Conservation (phyloP, 1,140 invertebrate species). For the Polypedilum vanderplanki region DNA sequence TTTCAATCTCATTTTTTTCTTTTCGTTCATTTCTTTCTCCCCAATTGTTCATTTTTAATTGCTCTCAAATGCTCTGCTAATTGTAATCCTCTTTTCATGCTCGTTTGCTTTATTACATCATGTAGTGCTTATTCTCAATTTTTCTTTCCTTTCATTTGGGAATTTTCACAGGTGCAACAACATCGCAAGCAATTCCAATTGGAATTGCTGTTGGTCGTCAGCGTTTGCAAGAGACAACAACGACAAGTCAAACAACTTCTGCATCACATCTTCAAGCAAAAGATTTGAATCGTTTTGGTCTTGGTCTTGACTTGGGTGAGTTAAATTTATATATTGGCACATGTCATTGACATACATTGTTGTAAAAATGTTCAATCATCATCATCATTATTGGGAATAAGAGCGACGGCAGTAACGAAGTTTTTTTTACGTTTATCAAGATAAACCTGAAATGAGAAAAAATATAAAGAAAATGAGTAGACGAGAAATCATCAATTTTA, state of each 20-base stretch:
- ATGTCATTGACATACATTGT: too few species aligned
- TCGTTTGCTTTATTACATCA: conserved; percentile 16
- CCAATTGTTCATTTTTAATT: conserved; percentile 25
- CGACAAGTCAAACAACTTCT: conserved; percentile 39
- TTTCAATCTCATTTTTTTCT: not conserved
- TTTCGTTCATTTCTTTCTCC: conserved; percentile 22
- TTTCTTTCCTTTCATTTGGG: not conserved
- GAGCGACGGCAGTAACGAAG: too few species aligned
- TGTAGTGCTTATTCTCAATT: conserved; percentile 4
- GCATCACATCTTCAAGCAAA: conserved; percentile 38
- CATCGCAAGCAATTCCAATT: conserved; percentile 61
- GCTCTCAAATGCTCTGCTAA: conserved; percentile 27
- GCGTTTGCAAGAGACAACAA: conserved; percentile 56
- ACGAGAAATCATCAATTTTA: too few species aligned
- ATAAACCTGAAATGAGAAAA: too few species aligned
- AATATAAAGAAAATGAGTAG: too few species aligned
- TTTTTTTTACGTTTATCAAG: too few species aligned
- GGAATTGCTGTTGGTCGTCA: conserved; percentile 80
- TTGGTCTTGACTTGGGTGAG: conserved; percentile 52
- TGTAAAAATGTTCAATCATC: too few species aligned
- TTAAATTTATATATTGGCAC: conserved; percentile 36
- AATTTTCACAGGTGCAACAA: conserved; percentile 31
- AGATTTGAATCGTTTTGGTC: conserved; percentile 45
- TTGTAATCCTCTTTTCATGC: conserved; percentile 15
- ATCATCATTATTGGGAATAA: too few species aligned